These are phyloP conservation scores for Maniola jurtina DNA, from an alignment of 1,140 invertebrate genomes.

Conservation along the genomic window DNA sequence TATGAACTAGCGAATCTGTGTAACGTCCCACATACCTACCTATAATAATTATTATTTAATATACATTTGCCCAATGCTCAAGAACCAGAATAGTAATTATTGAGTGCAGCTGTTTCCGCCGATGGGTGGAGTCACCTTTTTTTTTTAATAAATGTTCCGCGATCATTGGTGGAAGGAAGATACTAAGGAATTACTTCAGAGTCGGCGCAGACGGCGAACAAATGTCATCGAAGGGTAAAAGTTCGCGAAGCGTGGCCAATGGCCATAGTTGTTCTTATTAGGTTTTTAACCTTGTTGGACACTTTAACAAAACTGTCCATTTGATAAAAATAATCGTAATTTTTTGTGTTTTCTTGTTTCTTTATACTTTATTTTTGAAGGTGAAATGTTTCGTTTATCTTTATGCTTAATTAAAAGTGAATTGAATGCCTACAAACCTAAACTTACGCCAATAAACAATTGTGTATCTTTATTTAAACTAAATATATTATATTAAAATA, in stretches of 20 bases:
- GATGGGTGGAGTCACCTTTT: conserved; percentile 59
- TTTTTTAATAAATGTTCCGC: conserved; percentile 62
- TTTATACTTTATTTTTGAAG: too few relatives aligned
- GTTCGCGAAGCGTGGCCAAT: background rate
- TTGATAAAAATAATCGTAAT: too few relatives aligned
- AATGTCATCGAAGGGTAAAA: background rate
- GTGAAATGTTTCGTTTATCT: too few relatives aligned
- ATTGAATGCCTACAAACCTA: too few relatives aligned
- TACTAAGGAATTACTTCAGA: conserved; percentile 60
- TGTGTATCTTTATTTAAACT: too few relatives aligned
- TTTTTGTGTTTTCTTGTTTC: too few relatives aligned
- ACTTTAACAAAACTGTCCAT: too few relatives aligned
- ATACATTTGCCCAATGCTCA: conserved; percentile 54
- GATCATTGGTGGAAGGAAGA: conserved; percentile 68
- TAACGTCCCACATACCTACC: conserved; percentile 9
- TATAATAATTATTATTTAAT: conserved; percentile 33
- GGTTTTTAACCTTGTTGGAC: too few relatives aligned
- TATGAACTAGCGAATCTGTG: background rate
- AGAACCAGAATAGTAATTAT: conserved; percentile 66
- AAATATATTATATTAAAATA: too few relatives aligned
- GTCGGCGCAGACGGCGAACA: background rate
- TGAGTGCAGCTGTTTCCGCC: conserved; percentile 73
- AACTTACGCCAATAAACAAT: too few relatives aligned
- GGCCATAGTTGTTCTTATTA: too few relatives aligned
- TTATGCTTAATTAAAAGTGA: too few relatives aligned